phyloP scores from a whole-genome alignment of 2,113 vertebrate species.

The Vulpes lagopus region DNA sequence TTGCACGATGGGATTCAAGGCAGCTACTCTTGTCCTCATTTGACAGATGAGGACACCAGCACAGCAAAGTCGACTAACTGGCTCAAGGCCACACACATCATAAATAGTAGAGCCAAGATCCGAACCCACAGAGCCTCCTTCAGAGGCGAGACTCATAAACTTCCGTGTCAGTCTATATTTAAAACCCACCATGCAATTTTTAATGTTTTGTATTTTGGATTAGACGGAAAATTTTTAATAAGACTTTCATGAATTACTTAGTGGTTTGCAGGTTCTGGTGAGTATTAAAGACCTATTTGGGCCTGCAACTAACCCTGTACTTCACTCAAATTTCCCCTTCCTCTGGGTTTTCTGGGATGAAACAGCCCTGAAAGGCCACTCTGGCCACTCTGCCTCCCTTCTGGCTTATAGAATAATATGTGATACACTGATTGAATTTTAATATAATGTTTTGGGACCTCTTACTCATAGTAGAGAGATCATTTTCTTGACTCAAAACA shows the following conservation, averaged over 20 bases:
- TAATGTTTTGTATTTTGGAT: not conserved
- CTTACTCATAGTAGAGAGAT: slow-evolving; percentile 59
- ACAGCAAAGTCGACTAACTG: not conserved
- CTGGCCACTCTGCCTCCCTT: not conserved
- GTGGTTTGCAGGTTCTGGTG: not conserved
- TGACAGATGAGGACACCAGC: not conserved
- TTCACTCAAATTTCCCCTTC: not conserved
- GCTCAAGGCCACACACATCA: not conserved
- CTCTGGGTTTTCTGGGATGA: not conserved
- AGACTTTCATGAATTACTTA: not conserved
- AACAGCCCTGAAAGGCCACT: not conserved
- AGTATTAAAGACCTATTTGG: not conserved
- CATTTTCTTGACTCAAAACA: slow-evolving; percentile 64
- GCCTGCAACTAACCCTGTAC: not conserved
- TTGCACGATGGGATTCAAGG: not conserved
- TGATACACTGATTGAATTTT: slow-evolving; percentile 35
- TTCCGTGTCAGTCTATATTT: not conserved
- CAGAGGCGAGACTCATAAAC: not conserved
- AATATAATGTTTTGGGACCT: slow-evolving; percentile 16
- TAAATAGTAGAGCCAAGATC: not conserved
- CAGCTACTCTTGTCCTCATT: not conserved
- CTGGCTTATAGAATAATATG: not conserved
- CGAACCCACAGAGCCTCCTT: not conserved
- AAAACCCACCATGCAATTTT: not conserved
- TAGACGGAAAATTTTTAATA: not conserved